A percentile compares a stretch with the other conserved stretches of the same genome.
Conservation (phyloP, 1,140 invertebrate genomes). For the Trachymyrmex septentrionalis region DNA sequence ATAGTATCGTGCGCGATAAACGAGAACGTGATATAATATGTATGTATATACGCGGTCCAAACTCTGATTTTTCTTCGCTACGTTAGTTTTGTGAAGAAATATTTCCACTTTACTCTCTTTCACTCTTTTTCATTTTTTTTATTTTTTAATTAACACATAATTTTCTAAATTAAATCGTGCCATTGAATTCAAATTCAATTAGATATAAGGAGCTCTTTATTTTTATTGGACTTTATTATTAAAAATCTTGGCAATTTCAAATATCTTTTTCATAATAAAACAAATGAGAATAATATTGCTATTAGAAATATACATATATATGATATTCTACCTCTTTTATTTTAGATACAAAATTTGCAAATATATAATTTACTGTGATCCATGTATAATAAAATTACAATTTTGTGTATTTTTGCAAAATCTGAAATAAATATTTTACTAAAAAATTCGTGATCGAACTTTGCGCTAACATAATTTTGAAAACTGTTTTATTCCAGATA, state of each 20-base stretch:
- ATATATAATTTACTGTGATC: not conserved
- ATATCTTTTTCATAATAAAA: not conserved
- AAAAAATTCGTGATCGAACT: not conserved
- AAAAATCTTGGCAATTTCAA: not conserved
- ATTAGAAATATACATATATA: not conserved
- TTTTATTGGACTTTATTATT: not conserved
- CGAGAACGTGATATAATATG: not conserved
- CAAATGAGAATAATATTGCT: not conserved
- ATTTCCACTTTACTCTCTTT: not conserved
- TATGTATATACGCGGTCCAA: not conserved
- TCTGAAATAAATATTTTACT: conserved; percentile 9
- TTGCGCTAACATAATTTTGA: not conserved
- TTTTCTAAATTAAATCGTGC: not conserved
- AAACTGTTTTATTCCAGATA: conserved; percentile 4
- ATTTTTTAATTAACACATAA: not conserved
- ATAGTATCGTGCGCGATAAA: conserved; percentile 18
- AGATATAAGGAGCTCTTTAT: not conserved
- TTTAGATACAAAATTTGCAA: not conserved
- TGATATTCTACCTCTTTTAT: not conserved
- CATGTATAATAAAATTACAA: not conserved
- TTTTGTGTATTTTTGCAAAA: not conserved
- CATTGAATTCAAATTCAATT: not conserved
- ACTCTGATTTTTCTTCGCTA: not conserved
- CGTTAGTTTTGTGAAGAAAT: not conserved
- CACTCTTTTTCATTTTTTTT: not conserved